A percentile compares a stretch with the other conserved stretches of the same genome.
These are phyloP conservation scores for Lordiphosa clarofinis DNA, from an alignment of 1,140 invertebrate species.

Conservation along the genomic window DNA sequence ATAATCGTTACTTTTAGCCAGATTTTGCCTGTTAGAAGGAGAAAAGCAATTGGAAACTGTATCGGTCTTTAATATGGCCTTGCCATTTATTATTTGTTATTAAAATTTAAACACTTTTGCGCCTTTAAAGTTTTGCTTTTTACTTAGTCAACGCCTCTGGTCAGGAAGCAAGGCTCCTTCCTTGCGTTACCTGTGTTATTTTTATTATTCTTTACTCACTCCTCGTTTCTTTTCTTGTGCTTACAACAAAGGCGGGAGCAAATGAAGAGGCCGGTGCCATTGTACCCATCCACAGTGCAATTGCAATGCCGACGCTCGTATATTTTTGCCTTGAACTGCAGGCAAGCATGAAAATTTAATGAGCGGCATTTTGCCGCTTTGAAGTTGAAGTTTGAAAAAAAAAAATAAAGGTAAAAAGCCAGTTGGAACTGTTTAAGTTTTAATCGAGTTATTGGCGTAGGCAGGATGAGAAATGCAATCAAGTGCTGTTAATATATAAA, in stretches of 20 bases:
- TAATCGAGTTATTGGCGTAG: constrained; percentile 36
- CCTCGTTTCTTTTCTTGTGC: constrained; percentile 23
- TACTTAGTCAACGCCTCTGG: constrained; percentile 9
- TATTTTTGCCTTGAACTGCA: constrained; percentile 35
- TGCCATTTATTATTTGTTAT: constrained; percentile 10
- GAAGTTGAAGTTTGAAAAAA: constrained; percentile 14
- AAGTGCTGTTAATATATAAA: constrained; percentile 1
- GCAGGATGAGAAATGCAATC: background rate
- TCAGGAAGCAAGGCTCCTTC: constrained; percentile 11
- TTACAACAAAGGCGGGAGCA: constrained; percentile 35
- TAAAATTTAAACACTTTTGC: constrained; percentile 23
- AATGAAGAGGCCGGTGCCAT: constrained; percentile 38
- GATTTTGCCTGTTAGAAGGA: no score
- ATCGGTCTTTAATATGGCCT: background rate
- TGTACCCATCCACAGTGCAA: constrained; percentile 5
- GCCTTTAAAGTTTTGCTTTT: constrained; percentile 22
- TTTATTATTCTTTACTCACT: no score
- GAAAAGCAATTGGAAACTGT: no score
- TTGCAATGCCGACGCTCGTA: constrained; percentile 35
- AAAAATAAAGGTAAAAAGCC: no score
- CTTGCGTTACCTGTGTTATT: background rate
- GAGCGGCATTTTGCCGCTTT: constrained; percentile 33
- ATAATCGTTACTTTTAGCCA: no score
- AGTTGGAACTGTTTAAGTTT: constrained; percentile 24
- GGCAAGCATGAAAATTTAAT: constrained; percentile 53